These are phyloP conservation scores for Drosophila siamana DNA, from an alignment of 2,888 invertebrate genomes.

Conservation along the genomic window DNA sequence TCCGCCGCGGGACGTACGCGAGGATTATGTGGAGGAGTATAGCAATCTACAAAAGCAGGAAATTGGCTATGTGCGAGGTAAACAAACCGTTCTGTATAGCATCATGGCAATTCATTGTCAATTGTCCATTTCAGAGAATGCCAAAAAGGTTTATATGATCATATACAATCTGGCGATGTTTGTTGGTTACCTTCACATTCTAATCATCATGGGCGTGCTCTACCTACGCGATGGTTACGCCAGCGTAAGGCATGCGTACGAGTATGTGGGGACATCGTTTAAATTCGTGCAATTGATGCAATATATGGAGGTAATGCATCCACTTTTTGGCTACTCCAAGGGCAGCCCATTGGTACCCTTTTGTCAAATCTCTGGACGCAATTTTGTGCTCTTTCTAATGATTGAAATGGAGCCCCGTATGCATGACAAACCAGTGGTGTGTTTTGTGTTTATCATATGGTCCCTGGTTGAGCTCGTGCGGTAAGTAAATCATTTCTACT, in stretches of 20 bases:
- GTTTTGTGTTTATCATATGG: constrained; percentile 95
- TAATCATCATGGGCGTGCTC: constrained; percentile 90
- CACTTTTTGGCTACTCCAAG: constrained; percentile 94
- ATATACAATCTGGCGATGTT: constrained; percentile 96
- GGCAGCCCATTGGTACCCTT: constrained; percentile 90
- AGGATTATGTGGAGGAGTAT: constrained; percentile 92
- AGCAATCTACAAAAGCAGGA: constrained; percentile 91
- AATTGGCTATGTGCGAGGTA: constrained; percentile 91
- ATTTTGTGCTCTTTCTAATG: constrained; percentile 92
- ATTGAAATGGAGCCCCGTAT: constrained; percentile 94
- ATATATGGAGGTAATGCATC: constrained; percentile 95
- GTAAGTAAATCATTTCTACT: constrained; percentile 85
- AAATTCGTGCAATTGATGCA: constrained; percentile 93
- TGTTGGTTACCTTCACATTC: constrained; percentile 92
- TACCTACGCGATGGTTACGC: constrained; percentile 91
- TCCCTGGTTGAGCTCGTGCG: constrained; percentile 92
- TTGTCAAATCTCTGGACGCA: constrained; percentile 92
- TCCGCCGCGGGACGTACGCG: constrained; percentile 89
- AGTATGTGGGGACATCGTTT: constrained; percentile 91
- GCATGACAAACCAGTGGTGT: constrained; percentile 94
- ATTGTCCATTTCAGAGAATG: constrained; percentile 88
- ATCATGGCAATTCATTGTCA: background rate
- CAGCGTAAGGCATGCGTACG: constrained; percentile 90
- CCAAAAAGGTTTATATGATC: constrained; percentile 93
- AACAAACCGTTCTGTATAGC: background rate